Evolutionary conservation across 2,113 vertebrate genomes (phyloP), one percentile per base, ranked within the genome.

Genomic region (Etia nguti): DNA sequence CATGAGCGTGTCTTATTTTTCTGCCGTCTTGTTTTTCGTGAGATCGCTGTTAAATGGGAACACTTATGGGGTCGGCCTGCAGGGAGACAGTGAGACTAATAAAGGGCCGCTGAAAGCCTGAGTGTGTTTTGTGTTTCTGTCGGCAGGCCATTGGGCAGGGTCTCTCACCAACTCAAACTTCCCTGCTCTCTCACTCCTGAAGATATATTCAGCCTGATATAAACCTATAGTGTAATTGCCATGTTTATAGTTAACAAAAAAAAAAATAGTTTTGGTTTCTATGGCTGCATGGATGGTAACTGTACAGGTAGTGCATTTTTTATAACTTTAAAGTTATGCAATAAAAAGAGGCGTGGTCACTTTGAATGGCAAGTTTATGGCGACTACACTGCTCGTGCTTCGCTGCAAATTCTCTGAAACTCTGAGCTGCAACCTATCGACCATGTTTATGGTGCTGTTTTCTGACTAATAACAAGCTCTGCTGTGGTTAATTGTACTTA

Each of bases 161-260:
- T 90, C 88, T 90, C 85, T 80, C 62, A 52, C 75, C 62, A 79
- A 82, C 83, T 84, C 86, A 50, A 84, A 22, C 80, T 36, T 80
- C 70, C 81, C 84, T 80, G 84, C 90, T 75, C 46, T 82, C 15
- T 5, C 80, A 41, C 59, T 87, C 90, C 83, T 56, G 77, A 81
- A 89, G 85, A 92, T 50, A 89, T 89, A 92, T 93, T 93, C 79
- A 60, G 79, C 93, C 94, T 95, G 94, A 96, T 93, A 94, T 95
- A 90, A 89, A 94, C 65, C 81, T 89, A 26, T 77, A 31, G 43
- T 43, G 16, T 31, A 77, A 77, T 11, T 50, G 26, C 10, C 26
- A 77, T 52, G 16, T 77, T 77, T 77, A 52, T 20, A 77, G 26
- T 18, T 29, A 52, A n/a, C 43, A 8, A 50, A 16, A 20, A 16